Evolutionary conservation across 2,888 invertebrate species (phyloP).

Genomic region (Drosophila anomelani): DNA sequence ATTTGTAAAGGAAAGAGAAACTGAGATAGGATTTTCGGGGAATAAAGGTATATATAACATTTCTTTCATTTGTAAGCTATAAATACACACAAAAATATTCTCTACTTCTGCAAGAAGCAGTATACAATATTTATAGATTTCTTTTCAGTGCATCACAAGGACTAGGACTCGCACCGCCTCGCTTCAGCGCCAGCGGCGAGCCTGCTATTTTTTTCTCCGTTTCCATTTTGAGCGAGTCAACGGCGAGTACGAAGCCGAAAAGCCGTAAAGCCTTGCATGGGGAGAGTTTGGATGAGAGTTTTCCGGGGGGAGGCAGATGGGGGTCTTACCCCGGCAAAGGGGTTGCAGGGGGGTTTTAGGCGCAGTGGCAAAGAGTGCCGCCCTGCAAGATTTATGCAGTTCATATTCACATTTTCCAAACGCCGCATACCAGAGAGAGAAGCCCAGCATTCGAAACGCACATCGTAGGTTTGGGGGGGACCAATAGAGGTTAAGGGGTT

Average conservation of each 20-base stretch:
- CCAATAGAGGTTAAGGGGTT: neutral
- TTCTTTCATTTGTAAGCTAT: too few species aligned
- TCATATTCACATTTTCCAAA: slow-evolving; percentile 83
- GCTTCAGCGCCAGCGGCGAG: slow-evolving; percentile 62
- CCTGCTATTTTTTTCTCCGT: slow-evolving; percentile 46
- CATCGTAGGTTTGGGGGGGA: neutral
- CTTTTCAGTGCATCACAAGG: slow-evolving; percentile 25
- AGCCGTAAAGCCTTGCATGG: slow-evolving; percentile 74
- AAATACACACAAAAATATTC: too few species aligned
- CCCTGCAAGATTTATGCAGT: slow-evolving; percentile 83
- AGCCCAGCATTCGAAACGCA: slow-evolving; percentile 69
- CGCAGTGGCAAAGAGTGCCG: slow-evolving; percentile 77
- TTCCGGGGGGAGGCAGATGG: neutral
- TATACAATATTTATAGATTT: neutral
- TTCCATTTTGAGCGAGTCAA: slow-evolving; percentile 37
- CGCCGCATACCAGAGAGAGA: slow-evolving; percentile 69
- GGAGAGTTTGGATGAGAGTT: slow-evolving; percentile 11
- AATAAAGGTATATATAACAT: too few species aligned
- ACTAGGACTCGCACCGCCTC: slow-evolving; percentile 54
- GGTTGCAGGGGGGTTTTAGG: slow-evolving; percentile 25
- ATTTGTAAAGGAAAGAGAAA: neutral
- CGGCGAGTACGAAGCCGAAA: slow-evolving; percentile 70
- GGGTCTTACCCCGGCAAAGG: slow-evolving; percentile 1
- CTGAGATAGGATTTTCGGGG: too few species aligned
- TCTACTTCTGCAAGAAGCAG: too few species aligned